Conservation (phyloP, 2,113 vertebrate species). For the Aegypius monachus region DNA sequence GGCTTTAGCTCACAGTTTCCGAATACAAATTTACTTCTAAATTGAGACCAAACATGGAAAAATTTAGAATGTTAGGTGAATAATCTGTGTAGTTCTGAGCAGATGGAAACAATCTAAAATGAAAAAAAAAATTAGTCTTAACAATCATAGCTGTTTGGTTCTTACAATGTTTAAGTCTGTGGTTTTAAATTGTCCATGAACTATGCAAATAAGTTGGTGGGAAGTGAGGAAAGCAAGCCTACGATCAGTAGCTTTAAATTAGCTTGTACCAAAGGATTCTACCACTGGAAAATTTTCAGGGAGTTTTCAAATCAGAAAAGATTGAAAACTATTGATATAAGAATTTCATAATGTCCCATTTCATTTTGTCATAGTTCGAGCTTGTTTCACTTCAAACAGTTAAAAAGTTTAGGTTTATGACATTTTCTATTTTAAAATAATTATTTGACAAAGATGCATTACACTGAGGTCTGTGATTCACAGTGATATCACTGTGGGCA, state of each 20-base stretch:
- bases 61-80: constrained; percentile 3
- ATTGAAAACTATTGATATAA: not conserved
- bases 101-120: not conserved
- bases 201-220: constrained; percentile 33
- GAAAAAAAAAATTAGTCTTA: not conserved
- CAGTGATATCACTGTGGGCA: not conserved
- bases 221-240: not conserved
- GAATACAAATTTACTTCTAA: not conserved
- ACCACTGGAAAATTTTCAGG: not conserved
- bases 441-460: not conserved
- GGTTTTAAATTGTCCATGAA: not conserved
- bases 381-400: not conserved
- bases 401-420: not conserved
- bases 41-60: constrained; percentile 8
- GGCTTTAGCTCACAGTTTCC: constrained; percentile 19
- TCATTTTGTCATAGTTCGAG: not conserved
- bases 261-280: not conserved
- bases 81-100: not conserved
- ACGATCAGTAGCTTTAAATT: not conserved
- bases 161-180: not conserved
- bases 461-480: not conserved
- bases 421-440: not conserved
- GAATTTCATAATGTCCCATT: not conserved
- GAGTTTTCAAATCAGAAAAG: not conserved
- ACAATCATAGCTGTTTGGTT: not conserved